Evolutionary conservation across 2,797 vertebrate species (phyloP).

Genomic region (Sebastes oblongus): DNA sequence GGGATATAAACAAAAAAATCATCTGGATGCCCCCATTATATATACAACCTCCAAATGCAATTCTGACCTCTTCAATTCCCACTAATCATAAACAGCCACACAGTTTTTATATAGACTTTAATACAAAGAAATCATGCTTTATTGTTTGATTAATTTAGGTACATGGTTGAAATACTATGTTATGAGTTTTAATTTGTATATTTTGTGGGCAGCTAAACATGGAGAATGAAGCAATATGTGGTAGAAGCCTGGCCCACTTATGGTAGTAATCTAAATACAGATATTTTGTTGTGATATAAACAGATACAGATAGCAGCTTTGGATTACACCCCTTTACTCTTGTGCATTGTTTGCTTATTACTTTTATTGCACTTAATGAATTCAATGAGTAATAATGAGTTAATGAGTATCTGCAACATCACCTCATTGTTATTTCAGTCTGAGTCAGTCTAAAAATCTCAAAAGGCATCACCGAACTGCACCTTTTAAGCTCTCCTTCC

Average conservation of each 20-base stretch:
- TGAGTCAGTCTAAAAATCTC: slow-evolving; percentile 1
- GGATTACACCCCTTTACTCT: neutral
- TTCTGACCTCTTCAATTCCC: neutral
- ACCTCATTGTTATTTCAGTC: neutral
- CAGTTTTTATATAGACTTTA: neutral
- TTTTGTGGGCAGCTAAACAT: neutral
- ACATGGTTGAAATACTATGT: neutral
- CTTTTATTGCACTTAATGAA: neutral
- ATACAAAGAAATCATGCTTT: neutral
- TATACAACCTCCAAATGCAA: neutral
- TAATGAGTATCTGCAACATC: neutral
- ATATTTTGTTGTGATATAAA: neutral
- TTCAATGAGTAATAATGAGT: neutral
- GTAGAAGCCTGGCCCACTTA: neutral
- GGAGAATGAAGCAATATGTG: neutral
- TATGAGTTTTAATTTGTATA: neutral
- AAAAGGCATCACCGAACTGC: neutral
- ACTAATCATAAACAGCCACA: neutral
- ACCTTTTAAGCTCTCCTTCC: slow-evolving; percentile 11
- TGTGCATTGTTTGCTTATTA: neutral
- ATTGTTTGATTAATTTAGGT: neutral
- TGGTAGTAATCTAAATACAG: neutral
- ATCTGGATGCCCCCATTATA: neutral
- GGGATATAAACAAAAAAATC: neutral
- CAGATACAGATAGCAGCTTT: neutral